These are phyloP conservation scores for Alfaro cultratus DNA, from an alignment of 2,797 vertebrate species.

Conservation along the genomic window DNA sequence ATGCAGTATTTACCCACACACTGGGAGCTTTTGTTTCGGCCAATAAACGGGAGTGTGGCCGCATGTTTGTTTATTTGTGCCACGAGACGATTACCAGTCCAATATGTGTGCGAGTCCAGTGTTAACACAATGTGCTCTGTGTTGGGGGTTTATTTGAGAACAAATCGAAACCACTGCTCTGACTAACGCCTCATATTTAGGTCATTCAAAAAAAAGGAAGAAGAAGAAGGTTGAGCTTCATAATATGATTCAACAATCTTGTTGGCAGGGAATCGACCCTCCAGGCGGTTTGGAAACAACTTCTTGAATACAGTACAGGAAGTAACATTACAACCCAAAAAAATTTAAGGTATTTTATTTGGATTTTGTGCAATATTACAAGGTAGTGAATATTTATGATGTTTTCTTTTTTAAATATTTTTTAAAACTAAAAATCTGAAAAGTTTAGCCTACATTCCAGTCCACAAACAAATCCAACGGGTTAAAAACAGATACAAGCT, in stretches of 20 bases:
- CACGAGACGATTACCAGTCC: constrained; percentile 55
- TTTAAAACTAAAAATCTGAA: not conserved
- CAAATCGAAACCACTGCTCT: constrained; percentile 9
- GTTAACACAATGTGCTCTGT: constrained; percentile 37
- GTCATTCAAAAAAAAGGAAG: constrained; percentile 1
- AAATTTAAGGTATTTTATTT: not conserved
- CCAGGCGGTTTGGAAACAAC: not conserved
- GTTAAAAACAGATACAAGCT: not conserved
- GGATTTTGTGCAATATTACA: not conserved
- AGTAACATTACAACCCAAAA: not conserved
- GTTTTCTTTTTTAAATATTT: too few species aligned
- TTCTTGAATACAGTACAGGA: not conserved
- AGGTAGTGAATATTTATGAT: not conserved
- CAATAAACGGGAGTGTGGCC: constrained; percentile 58
- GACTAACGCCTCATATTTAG: constrained; percentile 20
- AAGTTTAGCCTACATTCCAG: not conserved
- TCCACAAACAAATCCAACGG: not conserved
- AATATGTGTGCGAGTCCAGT: constrained; percentile 30
- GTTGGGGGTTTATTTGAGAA: constrained; percentile 13
- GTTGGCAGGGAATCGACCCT: constrained; percentile 16
- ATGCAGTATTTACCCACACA: constrained; percentile 48
- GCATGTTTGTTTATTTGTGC: constrained; percentile 34
- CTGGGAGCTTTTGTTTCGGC: constrained; percentile 45
- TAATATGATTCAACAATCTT: constrained; percentile 5
- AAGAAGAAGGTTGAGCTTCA: not conserved